Conservation (phyloP, 2,113 vertebrate species). For the Cephalopterus ornatus region DNA sequence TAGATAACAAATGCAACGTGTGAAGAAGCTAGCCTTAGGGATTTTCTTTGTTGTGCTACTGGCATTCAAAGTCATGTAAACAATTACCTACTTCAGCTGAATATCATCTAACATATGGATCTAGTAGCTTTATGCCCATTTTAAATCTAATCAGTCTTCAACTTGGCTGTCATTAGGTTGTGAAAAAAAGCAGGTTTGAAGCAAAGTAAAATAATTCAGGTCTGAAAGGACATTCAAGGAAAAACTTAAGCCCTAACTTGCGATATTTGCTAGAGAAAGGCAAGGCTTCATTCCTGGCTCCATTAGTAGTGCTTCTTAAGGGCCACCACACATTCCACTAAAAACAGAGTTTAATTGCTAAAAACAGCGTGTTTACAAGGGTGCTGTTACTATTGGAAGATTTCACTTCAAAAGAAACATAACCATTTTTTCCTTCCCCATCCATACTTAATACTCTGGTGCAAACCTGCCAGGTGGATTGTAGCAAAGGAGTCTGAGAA, state of each 20-base stretch:
- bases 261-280: neutral
- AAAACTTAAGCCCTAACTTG: neutral
- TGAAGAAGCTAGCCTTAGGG: neutral
- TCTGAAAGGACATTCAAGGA: constrained; percentile 1
- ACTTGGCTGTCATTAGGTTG: neutral
- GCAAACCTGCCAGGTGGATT: neutral
- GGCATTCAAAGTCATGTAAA: constrained; percentile 53
- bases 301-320: neutral
- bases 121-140: constrained; percentile 7
- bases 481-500: neutral
- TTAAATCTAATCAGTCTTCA: constrained; percentile 24
- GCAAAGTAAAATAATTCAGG: constrained; percentile 4
- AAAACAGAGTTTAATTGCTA: neutral
- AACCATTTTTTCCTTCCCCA: neutral
- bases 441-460: neutral
- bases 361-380: neutral
- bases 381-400: neutral
- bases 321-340: neutral
- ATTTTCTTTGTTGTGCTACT: constrained; percentile 24
- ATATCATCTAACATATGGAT: constrained; percentile 24
- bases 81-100: constrained; percentile 17
- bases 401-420: neutral
- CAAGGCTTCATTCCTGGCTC: neutral
- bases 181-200: neutral
- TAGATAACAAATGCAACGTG: neutral